A percentile compares a stretch with the other conserved stretches of the same genome.
phyloP scores from a whole-genome alignment of 23 tunicate species.

The Diplosoma virens region DNA sequence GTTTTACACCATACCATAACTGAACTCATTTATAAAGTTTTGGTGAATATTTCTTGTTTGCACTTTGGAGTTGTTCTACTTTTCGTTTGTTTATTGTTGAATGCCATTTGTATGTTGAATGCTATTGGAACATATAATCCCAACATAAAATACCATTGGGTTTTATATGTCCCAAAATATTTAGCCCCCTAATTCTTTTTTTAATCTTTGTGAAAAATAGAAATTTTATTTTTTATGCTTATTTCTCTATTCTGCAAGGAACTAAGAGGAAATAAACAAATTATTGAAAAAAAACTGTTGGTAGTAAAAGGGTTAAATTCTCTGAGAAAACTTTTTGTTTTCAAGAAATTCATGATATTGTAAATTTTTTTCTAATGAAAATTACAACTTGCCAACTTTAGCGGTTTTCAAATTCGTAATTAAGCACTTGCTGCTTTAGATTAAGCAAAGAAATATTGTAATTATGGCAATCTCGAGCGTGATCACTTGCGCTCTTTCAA shows the following conservation, averaged over 20 bases:
- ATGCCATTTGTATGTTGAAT: neutral
- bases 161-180: constrained; percentile 11
- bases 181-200: neutral
- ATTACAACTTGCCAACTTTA: too few species aligned
- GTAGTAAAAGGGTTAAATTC: constrained; percentile 25
- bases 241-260: constrained; percentile 1
- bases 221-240: constrained; percentile 2
- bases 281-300: constrained; percentile 9
- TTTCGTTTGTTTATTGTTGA: neutral
- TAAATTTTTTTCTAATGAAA: too few species aligned
- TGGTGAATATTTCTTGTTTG: neutral
- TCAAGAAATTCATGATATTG: too few species aligned
- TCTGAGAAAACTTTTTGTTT: too few species aligned
- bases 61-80: too few species aligned
- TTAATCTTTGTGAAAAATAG: neutral
- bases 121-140: constrained; percentile 5
- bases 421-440: too few species aligned
- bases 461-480: too few species aligned
- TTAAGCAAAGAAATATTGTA: too few species aligned
- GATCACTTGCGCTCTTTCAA: too few species aligned
- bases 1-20: constrained; percentile 11
- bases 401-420: too few species aligned
- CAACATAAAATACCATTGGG: constrained; percentile 14
- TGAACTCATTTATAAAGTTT: constrained; percentile 3
- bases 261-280: constrained; percentile 6